Evolutionary conservation across 2,113 vertebrate species (phyloP).

Genomic region (Psilopogon haemacephalus): DNA sequence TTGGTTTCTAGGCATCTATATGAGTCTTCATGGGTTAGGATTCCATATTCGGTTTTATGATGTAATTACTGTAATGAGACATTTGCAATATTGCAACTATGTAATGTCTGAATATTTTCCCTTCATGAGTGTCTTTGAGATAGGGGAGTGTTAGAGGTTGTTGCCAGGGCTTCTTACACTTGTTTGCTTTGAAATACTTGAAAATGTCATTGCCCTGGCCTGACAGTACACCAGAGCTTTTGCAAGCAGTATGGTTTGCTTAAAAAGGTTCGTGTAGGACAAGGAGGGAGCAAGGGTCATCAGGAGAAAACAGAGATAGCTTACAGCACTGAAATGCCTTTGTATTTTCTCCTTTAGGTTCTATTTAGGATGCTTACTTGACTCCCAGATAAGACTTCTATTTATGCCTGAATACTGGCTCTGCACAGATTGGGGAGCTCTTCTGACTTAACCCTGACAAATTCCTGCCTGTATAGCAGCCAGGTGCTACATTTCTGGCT

Average conservation of each 20-base stretch:
- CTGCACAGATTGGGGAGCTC: neutral
- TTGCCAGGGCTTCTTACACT: neutral
- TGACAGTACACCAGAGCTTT: neutral
- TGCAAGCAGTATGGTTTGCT: neutral
- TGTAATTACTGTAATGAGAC: neutral
- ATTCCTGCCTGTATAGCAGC: constrained; percentile 9
- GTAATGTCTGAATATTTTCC: neutral
- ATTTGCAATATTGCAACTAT: neutral
- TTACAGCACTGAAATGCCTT: neutral
- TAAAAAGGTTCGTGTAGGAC: neutral
- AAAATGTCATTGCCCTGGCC: neutral
- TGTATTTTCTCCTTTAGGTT: neutral
- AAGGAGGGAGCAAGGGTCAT: neutral
- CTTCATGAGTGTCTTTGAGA: neutral
- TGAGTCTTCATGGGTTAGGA: neutral
- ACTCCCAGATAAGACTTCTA: neutral
- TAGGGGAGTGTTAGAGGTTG: neutral
- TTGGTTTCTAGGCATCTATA: neutral
- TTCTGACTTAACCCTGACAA: neutral
- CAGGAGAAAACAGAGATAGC: neutral
- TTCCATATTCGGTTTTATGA: neutral
- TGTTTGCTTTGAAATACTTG: neutral
- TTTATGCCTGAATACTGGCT: neutral
- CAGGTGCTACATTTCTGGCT: constrained; percentile 44
- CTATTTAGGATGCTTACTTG: neutral